phyloP scores from a whole-genome alignment of 2,888 invertebrate genomes.

The Coleophora flavipennella region DNA sequence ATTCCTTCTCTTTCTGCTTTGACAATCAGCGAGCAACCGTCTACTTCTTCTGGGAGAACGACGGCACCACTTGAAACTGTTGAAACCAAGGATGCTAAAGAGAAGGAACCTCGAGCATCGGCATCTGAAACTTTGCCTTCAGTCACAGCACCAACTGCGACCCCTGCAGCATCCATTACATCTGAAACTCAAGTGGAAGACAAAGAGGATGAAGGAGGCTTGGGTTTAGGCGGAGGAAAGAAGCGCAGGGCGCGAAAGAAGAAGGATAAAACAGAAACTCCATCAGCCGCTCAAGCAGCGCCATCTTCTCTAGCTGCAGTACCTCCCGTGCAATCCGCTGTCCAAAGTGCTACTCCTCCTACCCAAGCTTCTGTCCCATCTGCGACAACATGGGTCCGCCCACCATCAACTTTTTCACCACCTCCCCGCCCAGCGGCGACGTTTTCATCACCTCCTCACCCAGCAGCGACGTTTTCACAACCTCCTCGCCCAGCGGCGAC shows the following conservation, averaged over 20 bases:
- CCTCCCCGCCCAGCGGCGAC: too few species aligned
- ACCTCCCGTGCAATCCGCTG: background rate
- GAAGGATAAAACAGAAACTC: slow-evolving; percentile 2
- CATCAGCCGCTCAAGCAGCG: background rate
- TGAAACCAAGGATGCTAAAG: slow-evolving; percentile 7
- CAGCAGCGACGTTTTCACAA: too few species aligned
- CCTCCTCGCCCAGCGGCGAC: too few species aligned
- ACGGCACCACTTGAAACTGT: slow-evolving; percentile 1
- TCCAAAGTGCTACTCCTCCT: background rate
- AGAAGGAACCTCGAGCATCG: background rate
- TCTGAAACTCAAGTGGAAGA: slow-evolving; percentile 9
- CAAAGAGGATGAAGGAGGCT: slow-evolving; percentile 16
- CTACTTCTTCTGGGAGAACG: background rate
- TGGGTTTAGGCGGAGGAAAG: slow-evolving; percentile 16
- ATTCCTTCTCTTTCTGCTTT: background rate
- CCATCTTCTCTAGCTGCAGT: slow-evolving; percentile 1
- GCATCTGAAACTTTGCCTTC: slow-evolving; percentile 2
- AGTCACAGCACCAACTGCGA: background rate
- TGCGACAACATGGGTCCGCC: too few species aligned
- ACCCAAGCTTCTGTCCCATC: slow-evolving; percentile 4
- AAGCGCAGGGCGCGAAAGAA: slow-evolving; percentile 14
- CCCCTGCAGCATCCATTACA: slow-evolving; percentile 2
- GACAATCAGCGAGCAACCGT: background rate
- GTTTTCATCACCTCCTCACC: too few species aligned
- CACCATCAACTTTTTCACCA: too few species aligned